Evolutionary conservation across 1,140 invertebrate species (phyloP), one percentile per base, ranked within the genome.

Genomic region (Anastrepha ludens): DNA sequence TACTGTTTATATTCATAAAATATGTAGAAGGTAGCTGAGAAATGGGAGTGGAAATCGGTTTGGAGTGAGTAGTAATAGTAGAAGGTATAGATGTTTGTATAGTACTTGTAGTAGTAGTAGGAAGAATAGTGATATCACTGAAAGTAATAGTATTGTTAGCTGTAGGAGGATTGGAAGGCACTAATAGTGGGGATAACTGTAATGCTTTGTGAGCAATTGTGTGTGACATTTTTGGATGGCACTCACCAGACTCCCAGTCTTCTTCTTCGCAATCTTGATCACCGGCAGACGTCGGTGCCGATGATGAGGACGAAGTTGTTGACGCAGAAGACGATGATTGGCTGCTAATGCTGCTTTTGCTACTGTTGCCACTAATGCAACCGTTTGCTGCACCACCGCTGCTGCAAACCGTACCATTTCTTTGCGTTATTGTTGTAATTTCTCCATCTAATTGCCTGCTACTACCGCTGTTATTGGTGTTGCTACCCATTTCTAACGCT

Each of bases 161-260:
- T 29, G 58, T 86, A 86, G 85, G n/a, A 29, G 55, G 55, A 15
- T 59, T 86, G 60, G 55, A 60, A 59, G 85, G 13, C 9, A 41
- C 39, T 86, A 65, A 65, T 65, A 62, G 59, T 86, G 85, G 87
- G 86, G 88, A 70, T 85, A 87, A 70, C 55, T 87, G 74, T 87
- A 89, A 88, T 89, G 86, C 60, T 87, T 87, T 88, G 87, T 88
- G 81, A 67, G 74, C 58, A 89, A 89, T 39, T 88, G 89, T 86
- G 74, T 78, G 44, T 78, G 17, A 39, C 74, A 78, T 78, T 90
- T 89, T 88, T 89, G 89, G 88, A 88, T 87, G 89, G 88, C 89
- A 94, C 95, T 96, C 94, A 96, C 96, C 96, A 91, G 96, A 96
- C 94, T 96, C 96, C 96, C 96, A 96, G 93, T 95, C 95, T 93